phyloP scores from a whole-genome alignment of 2,113 vertebrate genomes.

The Perccottus glenii region DNA sequence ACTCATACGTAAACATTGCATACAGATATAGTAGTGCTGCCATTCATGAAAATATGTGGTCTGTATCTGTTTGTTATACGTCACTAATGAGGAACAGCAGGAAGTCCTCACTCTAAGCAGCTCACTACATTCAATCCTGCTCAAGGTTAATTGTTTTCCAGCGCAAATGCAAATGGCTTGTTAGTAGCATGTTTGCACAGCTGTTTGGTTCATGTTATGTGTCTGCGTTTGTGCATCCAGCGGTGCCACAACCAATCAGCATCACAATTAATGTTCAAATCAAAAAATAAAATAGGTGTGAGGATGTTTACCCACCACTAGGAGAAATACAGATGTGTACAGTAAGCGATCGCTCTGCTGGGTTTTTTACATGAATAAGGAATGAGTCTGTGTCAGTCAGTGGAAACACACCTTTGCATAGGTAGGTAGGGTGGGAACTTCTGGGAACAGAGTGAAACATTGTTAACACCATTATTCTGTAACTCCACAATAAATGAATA shows the following conservation, averaged over 20 bases:
- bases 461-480: too few relatives aligned
- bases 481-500: too few relatives aligned
- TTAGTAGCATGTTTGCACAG: constrained; percentile 46
- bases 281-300: constrained; percentile 41
- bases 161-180: constrained; percentile 44
- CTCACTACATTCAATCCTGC: constrained; percentile 31
- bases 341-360: constrained; percentile 29
- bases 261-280: constrained; percentile 58
- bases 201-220: constrained; percentile 35
- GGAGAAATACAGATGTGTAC: constrained; percentile 9
- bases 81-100: constrained; percentile 56
- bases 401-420: neutral
- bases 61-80: constrained; percentile 24
- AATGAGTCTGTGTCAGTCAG: constrained; percentile 24
- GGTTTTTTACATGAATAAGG: constrained; percentile 26
- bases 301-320: constrained; percentile 30
- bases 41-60: constrained; percentile 33
- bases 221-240: neutral
- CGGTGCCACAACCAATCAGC: constrained; percentile 46
- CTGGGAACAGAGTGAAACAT: too few relatives aligned
- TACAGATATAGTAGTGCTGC: neutral
- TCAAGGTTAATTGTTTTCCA: constrained; percentile 64
- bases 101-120: constrained; percentile 15
- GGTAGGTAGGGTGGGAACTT: too few relatives aligned
- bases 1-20: constrained; percentile 38